Base-by-base conservation (phyloP, 2,888 invertebrate species). In the Drosophila melanocephala region DNA sequence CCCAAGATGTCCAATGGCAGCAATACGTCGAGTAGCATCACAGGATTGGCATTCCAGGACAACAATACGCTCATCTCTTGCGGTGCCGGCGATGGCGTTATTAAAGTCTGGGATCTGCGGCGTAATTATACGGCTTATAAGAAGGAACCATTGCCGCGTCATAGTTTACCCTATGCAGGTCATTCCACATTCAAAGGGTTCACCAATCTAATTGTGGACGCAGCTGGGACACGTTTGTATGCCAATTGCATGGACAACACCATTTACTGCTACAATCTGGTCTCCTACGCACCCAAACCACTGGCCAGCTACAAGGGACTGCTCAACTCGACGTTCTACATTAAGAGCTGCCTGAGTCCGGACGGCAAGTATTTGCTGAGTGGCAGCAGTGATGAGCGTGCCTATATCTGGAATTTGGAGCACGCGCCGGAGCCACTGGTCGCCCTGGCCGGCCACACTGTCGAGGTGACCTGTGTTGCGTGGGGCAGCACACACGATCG, bases 101-200 rank as follows among this genome's bases (percentile, higher is more conserved):
- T 98, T 65, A 98, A 98, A 94, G 95, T 96, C 2, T 98, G 97
- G 97, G 98, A 98, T 93, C 92, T 98, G 35, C 94, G 98, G 39
- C 97, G 97, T 91, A 97, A 96, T 90, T 98, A 98, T 92, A 95
- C 95, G 16, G 94, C 94, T 6, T 95, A 95, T 84, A 96, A 95
- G 89, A 94, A 95, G 59, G 96, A 96, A 71, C 96, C 97, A 0
- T 89, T 95, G 52, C 96, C 98, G 0, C 96, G 96, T 83, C 95
- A 95, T 86, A 95, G 95, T 19, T 95, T 98, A 79, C 96, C 96
- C 0, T 97, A 97, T 92, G 95, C 95, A 44, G 97, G 97, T 10
- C 94, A 94, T 72, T 96, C 96, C 26, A 95, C 95, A 1, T 94
- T 94, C 78, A 95, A 95, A 79, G 97, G 97, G 0, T 97, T 96